Base-by-base conservation (phyloP, 1,140 invertebrate genomes). In the Cyclargus thomasi region DNA sequence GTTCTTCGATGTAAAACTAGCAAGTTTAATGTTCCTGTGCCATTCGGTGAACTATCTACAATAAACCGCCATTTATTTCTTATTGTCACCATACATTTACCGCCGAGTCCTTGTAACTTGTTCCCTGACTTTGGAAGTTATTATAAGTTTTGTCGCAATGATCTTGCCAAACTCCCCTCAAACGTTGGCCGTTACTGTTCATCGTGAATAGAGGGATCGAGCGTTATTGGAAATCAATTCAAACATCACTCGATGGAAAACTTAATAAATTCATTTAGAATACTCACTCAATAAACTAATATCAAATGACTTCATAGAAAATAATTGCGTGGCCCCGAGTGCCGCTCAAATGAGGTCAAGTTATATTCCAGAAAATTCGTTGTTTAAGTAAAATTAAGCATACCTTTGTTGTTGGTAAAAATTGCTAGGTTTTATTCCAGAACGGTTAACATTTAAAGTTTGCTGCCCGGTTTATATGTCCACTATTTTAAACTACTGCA, bases 71-170 rank as follows among this genome's bases (percentile, higher is more conserved):
- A 47, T 47, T 47, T 47, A 47, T 47, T 8, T 47, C 5, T 47
- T 47, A 47, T 47, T 47, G 39, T 47, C 57, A 39, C 23, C 62
- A 62, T 62, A 63, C n/a, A 70, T 8, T 18, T 23, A n/a, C 67
- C 73, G 71, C 73, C 57, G 0, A 47, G 11, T 17, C 16, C 67
- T 55, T 62, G n/a, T 69, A 4, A 71, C 67, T 71, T 70, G 63
- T 53, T 36, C 53, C 35, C 11, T 14, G 2, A 65, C 29, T 62
- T 69, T 20, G 53, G 69, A 75, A 78, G 74, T 78, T 74, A 75
- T 77, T 77, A 78, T 74, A 78, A 78, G 69, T 78, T 77, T 77
- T 70, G 72, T 74, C 69, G 74, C 74, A 76, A 71, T 75, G 76
- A 76, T 74, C 70, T 74, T 21, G 53, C 67, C 47, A 63, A 70